These are phyloP conservation scores for Aphidoletes aphidimyza DNA, from an alignment of 2,888 invertebrate species.

Conservation along the genomic window DNA sequence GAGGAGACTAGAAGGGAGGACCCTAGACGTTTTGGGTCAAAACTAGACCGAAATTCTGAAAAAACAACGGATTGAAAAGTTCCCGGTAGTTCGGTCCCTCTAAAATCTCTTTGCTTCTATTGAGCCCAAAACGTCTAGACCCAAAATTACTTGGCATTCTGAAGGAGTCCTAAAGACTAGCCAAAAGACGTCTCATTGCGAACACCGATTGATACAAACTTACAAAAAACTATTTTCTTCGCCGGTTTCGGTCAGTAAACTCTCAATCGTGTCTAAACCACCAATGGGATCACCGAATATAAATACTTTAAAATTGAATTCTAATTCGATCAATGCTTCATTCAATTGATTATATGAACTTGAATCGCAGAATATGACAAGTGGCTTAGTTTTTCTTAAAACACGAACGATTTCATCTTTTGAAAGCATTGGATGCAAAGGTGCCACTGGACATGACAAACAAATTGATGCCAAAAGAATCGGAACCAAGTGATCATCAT, in stretches of 20 bases:
- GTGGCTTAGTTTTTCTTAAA: background rate
- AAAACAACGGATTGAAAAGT: too few species aligned
- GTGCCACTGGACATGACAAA: background rate
- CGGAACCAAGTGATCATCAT: too few species aligned
- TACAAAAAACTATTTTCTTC: constrained; percentile 44
- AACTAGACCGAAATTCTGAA: too few species aligned
- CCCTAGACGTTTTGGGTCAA: too few species aligned
- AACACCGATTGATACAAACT: constrained; percentile 29
- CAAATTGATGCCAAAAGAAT: too few species aligned
- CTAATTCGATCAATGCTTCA: background rate
- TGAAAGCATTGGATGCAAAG: constrained; percentile 8
- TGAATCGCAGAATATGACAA: background rate
- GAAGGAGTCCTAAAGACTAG: too few species aligned
- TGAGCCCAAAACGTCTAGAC: background rate
- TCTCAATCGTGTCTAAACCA: background rate
- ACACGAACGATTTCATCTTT: background rate
- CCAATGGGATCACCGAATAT: background rate
- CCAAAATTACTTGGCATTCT: background rate
- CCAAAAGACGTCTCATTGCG: too few species aligned
- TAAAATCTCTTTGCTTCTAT: background rate
- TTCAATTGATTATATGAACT: background rate
- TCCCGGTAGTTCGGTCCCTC: too few species aligned
- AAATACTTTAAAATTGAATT: background rate
- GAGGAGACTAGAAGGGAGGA: too few species aligned
- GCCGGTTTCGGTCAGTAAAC: background rate